Base-by-base conservation (phyloP, 1,140 invertebrate species). In the Dryas iulia region DNA sequence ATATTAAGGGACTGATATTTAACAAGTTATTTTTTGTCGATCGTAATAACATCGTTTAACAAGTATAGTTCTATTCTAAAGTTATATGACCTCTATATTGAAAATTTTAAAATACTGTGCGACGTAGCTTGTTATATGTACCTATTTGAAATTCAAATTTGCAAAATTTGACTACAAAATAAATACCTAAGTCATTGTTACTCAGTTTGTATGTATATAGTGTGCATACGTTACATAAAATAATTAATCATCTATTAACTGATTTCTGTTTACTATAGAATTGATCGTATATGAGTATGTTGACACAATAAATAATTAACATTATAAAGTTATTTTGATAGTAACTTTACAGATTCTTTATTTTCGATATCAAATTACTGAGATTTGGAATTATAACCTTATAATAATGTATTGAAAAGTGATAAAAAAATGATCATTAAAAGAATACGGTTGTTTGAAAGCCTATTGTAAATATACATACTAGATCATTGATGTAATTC, bases 81-180 rank as follows among this genome's bases (percentile, higher is more conserved):
- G 14, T 47, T 10, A 18, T 30, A 6, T 58, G 24, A 12, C 14
- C 25, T 25, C n/a, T 10, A 57, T 28, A 57, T 57, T 18, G 4
- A 58, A 28, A 28, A 58, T 25, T 57, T 26, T 28, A 14, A 25
- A 58, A 58, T 58, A 30, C 56, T 58, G 56, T 58, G 18, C 39
- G 7, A 21, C 39, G 39, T 10, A 47, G 6, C 6, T 47, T 47
- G 39, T 14, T 8, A 18, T 47, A 47, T 47, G 18, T 14, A 5
- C n/a, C n/a, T 21, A 58, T 60, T 60, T 60, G 35, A 60, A 60
- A 28, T 60, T 60, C 25, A 53, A 63, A 53, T 63, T 30, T 54
- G 47, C 61, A 63, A 63, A 53, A 53, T 63, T 63, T 30, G 39
- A 53, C n/a, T 52, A 61, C 23, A 53, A 54, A 54, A 53, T 53